Evolutionary conservation across 2,113 vertebrate species (phyloP).

Genomic region (Mohoua ochrocephala): DNA sequence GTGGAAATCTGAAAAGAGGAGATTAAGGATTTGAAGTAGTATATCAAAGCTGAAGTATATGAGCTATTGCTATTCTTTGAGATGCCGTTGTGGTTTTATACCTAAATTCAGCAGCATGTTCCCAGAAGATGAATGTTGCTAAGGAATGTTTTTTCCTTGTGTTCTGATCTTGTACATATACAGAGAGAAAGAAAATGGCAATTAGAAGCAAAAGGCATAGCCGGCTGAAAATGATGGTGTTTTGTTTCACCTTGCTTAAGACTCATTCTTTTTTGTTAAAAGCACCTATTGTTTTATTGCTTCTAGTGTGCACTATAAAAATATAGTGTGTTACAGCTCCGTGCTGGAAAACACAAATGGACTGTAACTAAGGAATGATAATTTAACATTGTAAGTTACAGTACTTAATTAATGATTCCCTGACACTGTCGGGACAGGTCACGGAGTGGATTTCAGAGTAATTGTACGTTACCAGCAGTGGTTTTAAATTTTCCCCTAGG

Average conservation of each 20-base stretch:
- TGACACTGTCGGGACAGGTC: background rate
- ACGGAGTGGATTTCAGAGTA: background rate
- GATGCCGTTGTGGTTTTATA: background rate
- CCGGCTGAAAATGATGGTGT: background rate
- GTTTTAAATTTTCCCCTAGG: background rate
- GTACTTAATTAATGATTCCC: background rate
- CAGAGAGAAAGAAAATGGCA: background rate
- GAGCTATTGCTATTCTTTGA: background rate
- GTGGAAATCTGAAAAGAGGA: slow-evolving; percentile 33
- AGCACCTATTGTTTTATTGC: background rate
- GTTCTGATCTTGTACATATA: background rate
- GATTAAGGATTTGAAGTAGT: slow-evolving; percentile 35
- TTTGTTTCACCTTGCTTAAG: slow-evolving; percentile 5
- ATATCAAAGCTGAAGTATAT: background rate
- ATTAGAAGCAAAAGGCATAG: background rate
- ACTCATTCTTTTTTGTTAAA: background rate
- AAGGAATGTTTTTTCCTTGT: background rate
- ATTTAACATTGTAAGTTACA: background rate
- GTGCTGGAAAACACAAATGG: background rate
- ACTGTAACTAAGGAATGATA: background rate
- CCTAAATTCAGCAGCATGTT: background rate
- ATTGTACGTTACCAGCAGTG: background rate
- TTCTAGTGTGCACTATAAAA: background rate
- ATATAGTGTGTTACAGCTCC: background rate
- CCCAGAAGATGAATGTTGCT: slow-evolving; percentile 24